These are phyloP conservation scores for Pseudolaguvia tuberculata DNA, from an alignment of 2,113 vertebrate species.

Conservation along the genomic window DNA sequence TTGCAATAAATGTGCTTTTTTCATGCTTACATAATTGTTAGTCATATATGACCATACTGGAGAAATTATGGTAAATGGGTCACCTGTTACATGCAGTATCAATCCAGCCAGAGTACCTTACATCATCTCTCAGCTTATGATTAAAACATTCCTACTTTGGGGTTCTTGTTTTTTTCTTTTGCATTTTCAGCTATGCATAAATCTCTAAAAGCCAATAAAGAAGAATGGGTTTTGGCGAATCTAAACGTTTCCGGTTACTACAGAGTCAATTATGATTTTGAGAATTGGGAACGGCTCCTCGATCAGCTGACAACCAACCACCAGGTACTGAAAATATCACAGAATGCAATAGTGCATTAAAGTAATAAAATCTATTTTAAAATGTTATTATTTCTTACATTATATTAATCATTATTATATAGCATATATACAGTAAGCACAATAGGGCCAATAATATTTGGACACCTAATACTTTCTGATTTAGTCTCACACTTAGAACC, in stretches of 20 bases:
- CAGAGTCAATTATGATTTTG: conserved; percentile 85
- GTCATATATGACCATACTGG: too few species aligned
- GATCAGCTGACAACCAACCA: conserved; percentile 52
- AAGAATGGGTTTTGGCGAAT: conserved; percentile 82
- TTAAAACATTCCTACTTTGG: background rate
- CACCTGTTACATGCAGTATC: background rate
- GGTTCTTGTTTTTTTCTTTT: background rate
- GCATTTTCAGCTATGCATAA: conserved; percentile 48
- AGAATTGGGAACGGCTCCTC: conserved; percentile 81
- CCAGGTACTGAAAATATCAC: conserved; percentile 56
- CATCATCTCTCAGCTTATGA: too few species aligned
- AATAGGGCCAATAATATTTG: background rate
- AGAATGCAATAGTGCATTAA: background rate
- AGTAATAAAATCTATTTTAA: background rate
- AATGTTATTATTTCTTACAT: too few species aligned
- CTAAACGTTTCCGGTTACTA: conserved; percentile 79
- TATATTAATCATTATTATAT: background rate
- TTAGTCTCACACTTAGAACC: too few species aligned
- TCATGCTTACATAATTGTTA: too few species aligned
- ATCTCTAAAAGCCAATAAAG: conserved; percentile 31
- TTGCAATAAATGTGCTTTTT: too few species aligned
- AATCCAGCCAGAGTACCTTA: too few species aligned
- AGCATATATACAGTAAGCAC: too few species aligned
- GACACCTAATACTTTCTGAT: background rate
- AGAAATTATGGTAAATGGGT: too few species aligned